Conservation (phyloP, 2,797 vertebrate genomes). For the Crenichthys baileyi region DNA sequence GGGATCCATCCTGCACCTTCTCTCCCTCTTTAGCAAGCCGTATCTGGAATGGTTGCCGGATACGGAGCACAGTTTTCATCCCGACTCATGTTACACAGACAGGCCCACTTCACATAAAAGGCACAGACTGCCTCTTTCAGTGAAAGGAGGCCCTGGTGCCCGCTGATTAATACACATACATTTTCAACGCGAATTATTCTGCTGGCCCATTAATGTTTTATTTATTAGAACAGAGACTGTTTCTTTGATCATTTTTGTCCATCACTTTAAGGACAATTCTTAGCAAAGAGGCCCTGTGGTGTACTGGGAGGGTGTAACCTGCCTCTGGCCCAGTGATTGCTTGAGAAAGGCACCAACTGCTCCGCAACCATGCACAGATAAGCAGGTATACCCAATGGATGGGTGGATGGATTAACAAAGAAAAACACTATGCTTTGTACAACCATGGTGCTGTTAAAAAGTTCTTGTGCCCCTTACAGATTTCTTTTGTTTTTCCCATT, state of each 20-base stretch:
- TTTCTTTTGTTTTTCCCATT: neutral
- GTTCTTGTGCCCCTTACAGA: neutral
- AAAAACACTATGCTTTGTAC: neutral
- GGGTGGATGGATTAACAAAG: neutral
- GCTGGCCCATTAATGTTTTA: neutral
- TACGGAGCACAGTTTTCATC: slow-evolving; percentile 55
- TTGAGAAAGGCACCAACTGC: neutral
- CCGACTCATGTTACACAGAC: slow-evolving; percentile 74
- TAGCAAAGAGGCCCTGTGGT: neutral
- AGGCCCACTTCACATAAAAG: slow-evolving; percentile 63
- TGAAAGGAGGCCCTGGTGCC: slow-evolving; percentile 45
- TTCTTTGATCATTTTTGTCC: too few relatives aligned
- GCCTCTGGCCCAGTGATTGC: neutral
- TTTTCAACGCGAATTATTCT: neutral
- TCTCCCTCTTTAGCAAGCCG: slow-evolving; percentile 46
- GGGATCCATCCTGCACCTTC: slow-evolving; percentile 75
- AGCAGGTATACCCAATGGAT: neutral
- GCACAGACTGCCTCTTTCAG: slow-evolving; percentile 51
- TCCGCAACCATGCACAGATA: neutral
- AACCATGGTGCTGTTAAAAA: neutral
- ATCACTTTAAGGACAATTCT: neutral
- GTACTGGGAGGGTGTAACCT: neutral
- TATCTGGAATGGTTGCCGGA: slow-evolving; percentile 56
- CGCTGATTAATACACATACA: slow-evolving; percentile 4
- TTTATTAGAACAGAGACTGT: neutral